phyloP scores from a whole-genome alignment of 2,113 vertebrate species.

The Oreotrochilus melanogaster region DNA sequence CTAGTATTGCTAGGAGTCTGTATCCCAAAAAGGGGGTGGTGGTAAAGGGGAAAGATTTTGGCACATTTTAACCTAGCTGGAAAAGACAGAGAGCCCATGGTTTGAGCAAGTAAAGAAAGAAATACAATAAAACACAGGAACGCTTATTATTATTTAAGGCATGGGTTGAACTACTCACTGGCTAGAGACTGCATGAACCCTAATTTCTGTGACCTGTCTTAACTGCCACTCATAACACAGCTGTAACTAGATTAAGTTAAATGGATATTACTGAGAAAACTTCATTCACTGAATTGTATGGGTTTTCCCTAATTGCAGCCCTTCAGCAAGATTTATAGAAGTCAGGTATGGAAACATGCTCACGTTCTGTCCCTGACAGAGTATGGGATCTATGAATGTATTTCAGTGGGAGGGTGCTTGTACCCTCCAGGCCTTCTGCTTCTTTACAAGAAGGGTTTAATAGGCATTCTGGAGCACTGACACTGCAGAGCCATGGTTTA shows the following conservation, averaged over 20 bases:
- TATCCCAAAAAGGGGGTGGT: neutral
- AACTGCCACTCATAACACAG: neutral
- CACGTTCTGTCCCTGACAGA: neutral
- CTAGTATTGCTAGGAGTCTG: neutral
- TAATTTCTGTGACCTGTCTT: neutral
- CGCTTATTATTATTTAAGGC: neutral
- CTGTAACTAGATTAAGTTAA: neutral
- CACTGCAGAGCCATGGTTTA: neutral
- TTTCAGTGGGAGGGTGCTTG: neutral
- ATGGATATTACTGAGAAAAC: neutral
- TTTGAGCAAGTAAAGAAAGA: neutral
- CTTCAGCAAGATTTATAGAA: neutral
- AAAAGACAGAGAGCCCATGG: neutral
- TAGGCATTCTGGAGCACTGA: neutral
- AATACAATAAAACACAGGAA: neutral
- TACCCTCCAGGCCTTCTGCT: neutral
- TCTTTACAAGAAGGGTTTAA: neutral
- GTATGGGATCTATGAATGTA: neutral
- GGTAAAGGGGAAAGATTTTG: neutral
- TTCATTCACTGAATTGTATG: neutral
- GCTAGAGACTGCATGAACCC: neutral
- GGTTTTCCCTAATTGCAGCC: neutral
- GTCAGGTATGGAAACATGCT: neutral
- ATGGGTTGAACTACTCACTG: neutral
- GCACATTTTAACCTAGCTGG: neutral